Evolutionary conservation across 1,140 invertebrate species (phyloP), one percentile per base, ranked within the genome.

Genomic region (Tetragonula clypearis): DNA sequence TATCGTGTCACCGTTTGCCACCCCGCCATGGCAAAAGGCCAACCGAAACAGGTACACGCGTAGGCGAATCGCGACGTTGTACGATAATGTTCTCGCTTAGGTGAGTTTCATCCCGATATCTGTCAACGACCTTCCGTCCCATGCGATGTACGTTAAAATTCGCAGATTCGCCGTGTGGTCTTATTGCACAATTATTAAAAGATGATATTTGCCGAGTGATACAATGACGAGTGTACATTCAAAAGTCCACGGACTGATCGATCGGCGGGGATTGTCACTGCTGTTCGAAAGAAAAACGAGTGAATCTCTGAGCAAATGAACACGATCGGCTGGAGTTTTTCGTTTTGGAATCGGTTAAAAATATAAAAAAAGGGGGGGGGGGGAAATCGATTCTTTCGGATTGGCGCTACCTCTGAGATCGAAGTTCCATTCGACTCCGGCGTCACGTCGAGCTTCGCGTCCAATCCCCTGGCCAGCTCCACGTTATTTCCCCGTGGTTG

Each of bases 321-420:
- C 0, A 41, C 41, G 41, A 41, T 6, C 41, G 8, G 41, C 41
- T 6, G 35, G 35, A 35, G 41, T 6, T 41, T 30, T 49, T 8
- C 41, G 8, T 49, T 49, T 30, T 49, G 41, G 41, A 49, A 9
- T 8, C 41, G 6, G 41, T 11, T 8, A 8, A 49, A 41, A 41
- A 41, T 30, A 30, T 30, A 41, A 41, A 49, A 49, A 49, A 49
- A 0, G 8, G 8, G 8, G 8, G 6, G 8, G 8, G 8, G 8
- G 3, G 5, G 41, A 41, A 41, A 41, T 49, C 6, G 6, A 49
- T 53, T 86, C 26, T 71, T 60, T 85, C 74, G 41, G 74, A n/a
- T 86, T 76, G 56, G 87, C 91, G 87, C 91, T 93, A 94, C 93
- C 94, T 94, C 93, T 60, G 88, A 90, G 35, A 86, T 86, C 73